Conservation (phyloP, 2,888 invertebrate species). For the Scrobipalpa costella region DNA sequence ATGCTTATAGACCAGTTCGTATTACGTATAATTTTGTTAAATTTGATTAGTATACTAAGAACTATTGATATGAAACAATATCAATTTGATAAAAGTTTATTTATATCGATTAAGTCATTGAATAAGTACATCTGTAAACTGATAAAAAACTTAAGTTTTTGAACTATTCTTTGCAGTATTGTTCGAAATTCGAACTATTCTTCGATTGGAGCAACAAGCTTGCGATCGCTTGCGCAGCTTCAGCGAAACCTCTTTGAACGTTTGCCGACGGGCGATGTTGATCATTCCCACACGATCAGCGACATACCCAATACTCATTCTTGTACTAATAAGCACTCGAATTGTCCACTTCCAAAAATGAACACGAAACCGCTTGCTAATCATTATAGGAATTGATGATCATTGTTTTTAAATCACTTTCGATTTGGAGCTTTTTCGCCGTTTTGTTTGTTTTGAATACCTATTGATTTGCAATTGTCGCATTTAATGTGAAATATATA, state of each 20-base stretch:
- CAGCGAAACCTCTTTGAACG: conserved; percentile 71
- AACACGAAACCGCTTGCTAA: conserved; percentile 45
- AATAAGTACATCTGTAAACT: too few relatives aligned
- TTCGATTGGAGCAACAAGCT: conserved; percentile 63
- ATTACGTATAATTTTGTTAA: too few relatives aligned
- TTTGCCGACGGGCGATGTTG: conserved; percentile 68
- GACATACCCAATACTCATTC: conserved; percentile 31
- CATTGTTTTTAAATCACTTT: conserved; percentile 6
- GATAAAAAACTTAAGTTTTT: background rate
- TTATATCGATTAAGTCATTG: too few relatives aligned
- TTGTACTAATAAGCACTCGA: conserved; percentile 43
- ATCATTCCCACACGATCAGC: conserved; percentile 73
- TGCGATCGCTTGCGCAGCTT: conserved; percentile 49
- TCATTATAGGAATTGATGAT: conserved; percentile 32
- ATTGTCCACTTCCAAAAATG: conserved; percentile 64
- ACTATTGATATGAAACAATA: too few relatives aligned
- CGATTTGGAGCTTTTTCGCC: background rate
- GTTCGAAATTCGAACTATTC: background rate
- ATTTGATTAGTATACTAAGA: too few relatives aligned
- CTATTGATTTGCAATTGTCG: too few relatives aligned
- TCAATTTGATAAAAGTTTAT: too few relatives aligned
- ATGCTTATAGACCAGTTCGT: too few relatives aligned
- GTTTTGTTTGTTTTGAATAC: too few relatives aligned
- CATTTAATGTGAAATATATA: too few relatives aligned
- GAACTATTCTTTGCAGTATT: background rate